Base-by-base conservation (phyloP, 2,888 invertebrate species). In the Hecatera dysodea region DNA sequence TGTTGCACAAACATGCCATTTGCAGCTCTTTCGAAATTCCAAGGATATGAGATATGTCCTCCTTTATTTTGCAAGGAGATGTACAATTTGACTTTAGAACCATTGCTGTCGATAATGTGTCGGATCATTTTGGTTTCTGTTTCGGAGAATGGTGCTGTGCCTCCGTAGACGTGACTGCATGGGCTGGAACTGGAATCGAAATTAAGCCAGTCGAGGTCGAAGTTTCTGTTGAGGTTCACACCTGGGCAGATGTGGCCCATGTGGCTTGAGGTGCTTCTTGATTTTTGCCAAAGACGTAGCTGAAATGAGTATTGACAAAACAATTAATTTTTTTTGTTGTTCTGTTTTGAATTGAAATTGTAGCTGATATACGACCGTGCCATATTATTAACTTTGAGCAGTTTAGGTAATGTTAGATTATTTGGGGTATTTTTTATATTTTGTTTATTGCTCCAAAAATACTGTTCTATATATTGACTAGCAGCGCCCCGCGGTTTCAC, bases 41-140 rank as follows among this genome's bases (percentile, higher is more conserved):
- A 98, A 1, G 98, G 98, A 85, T 97, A 97, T 0, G 97, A 92
- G 11, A 98, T 85, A 75, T 96, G 97, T 36, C 96, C 96, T 63
- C 98, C 98, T 85, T 96, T 98, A n/a, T 98, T 97, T 90, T 98
- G 98, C 48, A 98, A 89, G 0, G 97, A 97, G 42, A 98, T 87
- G 88, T 98, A 98, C 75, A 97, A 91, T 79, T 96, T 95, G 12
- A 97, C 91, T 52, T 94, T 91, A 0, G 91, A 87, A 0, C 93
- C 93, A 24, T 96, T 91, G 0, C 93, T 88, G 63, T 96, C 85
- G 57, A 98, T 90, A 42, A 97, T 93, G 70, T 97, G 94, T 15
- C 96, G 92, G 1, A 98, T 89, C 74, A 97, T 92, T 55, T 86
- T 87, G 0, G 96, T 97, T 92, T 98, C 98, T 0, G 96, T 94